A percentile compares a stretch with the other conserved stretches of the same genome.
These are phyloP conservation scores for Aldabrachelys gigantea DNA, from an alignment of 2,113 vertebrate genomes.

Conservation along the genomic window DNA sequence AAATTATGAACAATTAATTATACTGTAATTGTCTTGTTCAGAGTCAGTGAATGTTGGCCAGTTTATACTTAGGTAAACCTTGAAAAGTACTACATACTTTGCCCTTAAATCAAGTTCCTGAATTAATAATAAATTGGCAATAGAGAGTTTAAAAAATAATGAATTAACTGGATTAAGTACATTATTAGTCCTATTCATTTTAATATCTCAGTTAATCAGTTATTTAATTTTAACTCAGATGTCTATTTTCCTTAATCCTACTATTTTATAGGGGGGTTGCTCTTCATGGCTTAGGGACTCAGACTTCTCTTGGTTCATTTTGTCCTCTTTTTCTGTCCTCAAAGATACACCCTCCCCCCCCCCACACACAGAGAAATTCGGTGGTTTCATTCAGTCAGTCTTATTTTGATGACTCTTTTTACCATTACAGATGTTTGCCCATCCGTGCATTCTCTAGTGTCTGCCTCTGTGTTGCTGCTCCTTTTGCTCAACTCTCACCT, in stretches of 20 bases:
- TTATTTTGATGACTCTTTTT: not conserved
- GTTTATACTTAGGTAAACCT: not conserved
- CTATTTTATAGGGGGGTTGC: not conserved
- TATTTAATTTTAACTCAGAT: not conserved
- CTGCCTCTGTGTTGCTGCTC: not conserved
- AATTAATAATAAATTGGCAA: not conserved
- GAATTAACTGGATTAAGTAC: no score
- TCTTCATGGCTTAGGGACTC: not conserved
- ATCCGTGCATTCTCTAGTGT: not conserved
- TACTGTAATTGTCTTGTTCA: slow-evolving; percentile 12
- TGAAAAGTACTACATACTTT: not conserved
- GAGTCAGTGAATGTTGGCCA: not conserved
- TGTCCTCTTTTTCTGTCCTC: not conserved
- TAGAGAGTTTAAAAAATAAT: not conserved
- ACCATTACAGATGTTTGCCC: not conserved
- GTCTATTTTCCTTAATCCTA: not conserved
- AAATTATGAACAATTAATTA: slow-evolving; percentile 19
- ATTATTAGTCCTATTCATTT: not conserved
- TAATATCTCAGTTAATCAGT: not conserved
- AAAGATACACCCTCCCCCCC: no score
- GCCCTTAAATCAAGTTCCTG: not conserved
- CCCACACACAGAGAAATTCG: no score
- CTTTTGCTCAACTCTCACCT: not conserved
- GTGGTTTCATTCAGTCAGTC: not conserved
- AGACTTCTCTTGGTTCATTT: not conserved